A percentile compares a stretch with the other conserved stretches of the same genome.
Evolutionary conservation across 53 echinoderm and acorn worm species (phyloP).

Genomic region (Paracentrotus lividus): DNA sequence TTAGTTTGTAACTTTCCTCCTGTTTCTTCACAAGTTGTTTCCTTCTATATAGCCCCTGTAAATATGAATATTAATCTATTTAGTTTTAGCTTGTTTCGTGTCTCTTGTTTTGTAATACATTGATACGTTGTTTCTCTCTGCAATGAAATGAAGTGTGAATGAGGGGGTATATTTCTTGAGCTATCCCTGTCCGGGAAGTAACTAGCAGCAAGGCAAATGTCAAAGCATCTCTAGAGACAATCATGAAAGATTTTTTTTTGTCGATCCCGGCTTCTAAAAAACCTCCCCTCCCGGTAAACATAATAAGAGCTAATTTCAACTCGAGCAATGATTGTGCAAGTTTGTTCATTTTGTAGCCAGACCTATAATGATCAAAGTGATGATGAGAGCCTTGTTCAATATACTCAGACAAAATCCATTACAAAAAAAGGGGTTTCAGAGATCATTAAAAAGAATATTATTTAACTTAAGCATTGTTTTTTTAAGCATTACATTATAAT

Average conservation of each 20-base stretch:
- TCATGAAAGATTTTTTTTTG: neutral
- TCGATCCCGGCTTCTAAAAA: neutral
- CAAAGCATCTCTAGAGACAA: constrained; percentile 31
- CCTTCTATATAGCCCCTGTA: too few relatives aligned
- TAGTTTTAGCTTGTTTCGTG: too few relatives aligned
- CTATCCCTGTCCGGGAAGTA: constrained; percentile 7
- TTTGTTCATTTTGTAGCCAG: constrained; percentile 25
- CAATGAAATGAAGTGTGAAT: neutral
- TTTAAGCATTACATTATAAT: too few relatives aligned
- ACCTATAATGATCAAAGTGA: neutral
- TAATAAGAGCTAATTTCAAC: constrained; percentile 38
- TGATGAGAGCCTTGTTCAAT: neutral
- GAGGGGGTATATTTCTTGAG: neutral
- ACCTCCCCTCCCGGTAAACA: constrained; percentile 29
- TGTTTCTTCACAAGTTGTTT: too few relatives aligned
- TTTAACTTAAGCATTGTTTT: too few relatives aligned
- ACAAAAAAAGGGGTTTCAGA: too few relatives aligned
- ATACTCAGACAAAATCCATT: neutral
- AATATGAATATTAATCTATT: too few relatives aligned
- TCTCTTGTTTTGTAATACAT: too few relatives aligned
- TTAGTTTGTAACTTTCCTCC: too few relatives aligned
- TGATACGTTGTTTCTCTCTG: too few relatives aligned
- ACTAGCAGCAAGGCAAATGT: constrained; percentile 56
- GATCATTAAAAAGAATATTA: too few relatives aligned
- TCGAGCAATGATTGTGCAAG: constrained; percentile 50